Percentiles rank a stretch among this genome's conserved stretches.
Evolutionary conservation across 2,113 vertebrate genomes (phyloP).

Genomic region (Phaethon lepturus): DNA sequence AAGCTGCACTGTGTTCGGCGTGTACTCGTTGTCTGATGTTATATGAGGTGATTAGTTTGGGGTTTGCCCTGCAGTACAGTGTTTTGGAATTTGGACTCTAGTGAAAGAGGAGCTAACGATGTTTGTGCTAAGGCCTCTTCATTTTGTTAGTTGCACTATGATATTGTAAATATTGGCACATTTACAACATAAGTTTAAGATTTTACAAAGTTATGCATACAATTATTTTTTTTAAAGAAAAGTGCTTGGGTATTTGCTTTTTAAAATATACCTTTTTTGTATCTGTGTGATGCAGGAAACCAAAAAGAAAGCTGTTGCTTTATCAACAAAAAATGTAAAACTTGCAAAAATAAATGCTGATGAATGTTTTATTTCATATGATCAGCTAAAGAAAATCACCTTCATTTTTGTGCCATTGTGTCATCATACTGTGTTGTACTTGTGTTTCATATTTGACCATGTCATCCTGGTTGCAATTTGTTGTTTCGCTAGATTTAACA

Average conservation of each 20-base stretch:
- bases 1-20: slow-evolving; percentile 21
- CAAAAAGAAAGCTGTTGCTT: slow-evolving; percentile 45
- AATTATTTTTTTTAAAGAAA: slow-evolving; percentile 56
- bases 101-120: slow-evolving; percentile 51
- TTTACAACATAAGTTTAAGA: slow-evolving; percentile 39
- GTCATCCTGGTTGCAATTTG: slow-evolving; percentile 64
- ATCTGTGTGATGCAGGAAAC: slow-evolving; percentile 62
- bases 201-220: slow-evolving; percentile 56
- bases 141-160: slow-evolving; percentile 63
- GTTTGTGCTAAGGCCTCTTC: slow-evolving; percentile 64
- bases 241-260: slow-evolving; percentile 52
- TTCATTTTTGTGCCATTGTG: slow-evolving; percentile 63
- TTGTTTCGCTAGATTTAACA: slow-evolving; percentile 70
- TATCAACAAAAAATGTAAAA: slow-evolving; percentile 45
- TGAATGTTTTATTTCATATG: slow-evolving; percentile 55
- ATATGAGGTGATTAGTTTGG: slow-evolving; percentile 41
- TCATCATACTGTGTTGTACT: slow-evolving; percentile 65
- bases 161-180: slow-evolving; percentile 69
- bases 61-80: slow-evolving; percentile 61
- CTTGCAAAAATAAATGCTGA: slow-evolving; percentile 28
- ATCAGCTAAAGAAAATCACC: slow-evolving; percentile 38
- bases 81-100: slow-evolving; percentile 56
- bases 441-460: slow-evolving; percentile 66
- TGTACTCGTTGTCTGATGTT: slow-evolving; percentile 49
- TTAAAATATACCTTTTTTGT: slow-evolving; percentile 54